Evolutionary conservation across 37 sponge, comb jelly and placozoan species (phyloP).

Genomic region (Theonella swinhoei): DNA sequence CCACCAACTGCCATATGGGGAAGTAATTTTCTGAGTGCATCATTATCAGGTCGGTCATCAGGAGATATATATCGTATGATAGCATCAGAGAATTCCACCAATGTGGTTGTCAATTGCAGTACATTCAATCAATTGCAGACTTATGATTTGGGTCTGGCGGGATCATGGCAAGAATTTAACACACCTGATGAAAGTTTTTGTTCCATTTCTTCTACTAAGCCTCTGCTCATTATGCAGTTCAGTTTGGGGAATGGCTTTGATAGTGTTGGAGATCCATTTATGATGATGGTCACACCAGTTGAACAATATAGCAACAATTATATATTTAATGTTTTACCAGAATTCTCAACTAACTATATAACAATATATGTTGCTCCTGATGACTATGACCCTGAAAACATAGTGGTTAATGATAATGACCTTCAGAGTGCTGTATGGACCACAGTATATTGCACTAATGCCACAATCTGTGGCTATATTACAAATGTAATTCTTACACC

Average conservation of each 20-base stretch:
- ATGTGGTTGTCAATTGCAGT: no score
- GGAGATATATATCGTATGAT: no score
- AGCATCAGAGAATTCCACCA: no score
- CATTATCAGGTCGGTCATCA: no score
- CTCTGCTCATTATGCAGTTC: no score
- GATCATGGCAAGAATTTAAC: conserved; percentile 8
- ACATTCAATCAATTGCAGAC: neutral
- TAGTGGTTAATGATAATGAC: conserved; percentile 19
- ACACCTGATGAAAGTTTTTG: neutral
- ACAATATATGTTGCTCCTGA: conserved; percentile 35
- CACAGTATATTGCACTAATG: conserved; percentile 15
- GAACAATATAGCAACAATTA: no score
- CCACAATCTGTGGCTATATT: conserved; percentile 31
- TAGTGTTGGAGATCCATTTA: conserved; percentile 56
- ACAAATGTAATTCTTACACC: conserved; percentile 1
- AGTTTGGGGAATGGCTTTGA: conserved; percentile 26
- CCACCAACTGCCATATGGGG: no score
- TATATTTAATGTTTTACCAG: conserved; percentile 16
- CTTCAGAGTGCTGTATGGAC: neutral
- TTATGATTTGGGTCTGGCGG: neutral
- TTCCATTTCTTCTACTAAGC: no score
- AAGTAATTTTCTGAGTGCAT: no score
- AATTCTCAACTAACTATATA: conserved; percentile 27
- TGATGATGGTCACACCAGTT: conserved; percentile 60
- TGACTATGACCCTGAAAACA: conserved; percentile 15